These are phyloP conservation scores for Rhizomys pruinosus DNA, from an alignment of 2,113 vertebrate genomes.

Conservation along the genomic window DNA sequence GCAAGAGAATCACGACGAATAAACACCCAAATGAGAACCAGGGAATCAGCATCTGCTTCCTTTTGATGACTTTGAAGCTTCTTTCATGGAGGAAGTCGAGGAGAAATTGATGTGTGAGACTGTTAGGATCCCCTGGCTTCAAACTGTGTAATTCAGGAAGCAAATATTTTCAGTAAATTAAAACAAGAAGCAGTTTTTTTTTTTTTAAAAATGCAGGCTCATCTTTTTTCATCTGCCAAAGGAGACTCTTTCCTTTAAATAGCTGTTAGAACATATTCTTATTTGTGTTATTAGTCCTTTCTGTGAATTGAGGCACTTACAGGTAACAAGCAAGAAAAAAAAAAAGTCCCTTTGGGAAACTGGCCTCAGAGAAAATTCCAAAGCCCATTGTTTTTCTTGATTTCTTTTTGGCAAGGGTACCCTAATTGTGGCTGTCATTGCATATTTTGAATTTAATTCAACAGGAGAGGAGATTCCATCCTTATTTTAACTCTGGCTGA, in stretches of 20 bases:
- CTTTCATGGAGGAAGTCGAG: neutral
- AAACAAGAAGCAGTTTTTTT: constrained; percentile 26
- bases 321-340: constrained; percentile 7
- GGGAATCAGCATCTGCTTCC: neutral
- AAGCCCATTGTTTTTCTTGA: constrained; percentile 80
- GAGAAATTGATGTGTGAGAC: neutral
- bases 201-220: neutral
- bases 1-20: neutral
- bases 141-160: constrained; percentile 10
- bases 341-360: constrained; percentile 55
- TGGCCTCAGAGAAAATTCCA: constrained; percentile 70
- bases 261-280: neutral
- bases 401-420: constrained; percentile 81
- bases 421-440: constrained; percentile 65
- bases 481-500: constrained; percentile 61
- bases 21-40: neutral
- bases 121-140: neutral
- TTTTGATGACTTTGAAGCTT: neutral
- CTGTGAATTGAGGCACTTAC: constrained; percentile 57
- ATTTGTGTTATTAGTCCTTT: constrained; percentile 29
- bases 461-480: constrained; percentile 50
- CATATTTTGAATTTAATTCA: constrained; percentile 71
- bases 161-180: constrained; percentile 62
- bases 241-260: constrained; percentile 31
- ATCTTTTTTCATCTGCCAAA: neutral